phyloP scores from a whole-genome alignment of 2,888 invertebrate genomes.

The Rhagonycha lutea region DNA sequence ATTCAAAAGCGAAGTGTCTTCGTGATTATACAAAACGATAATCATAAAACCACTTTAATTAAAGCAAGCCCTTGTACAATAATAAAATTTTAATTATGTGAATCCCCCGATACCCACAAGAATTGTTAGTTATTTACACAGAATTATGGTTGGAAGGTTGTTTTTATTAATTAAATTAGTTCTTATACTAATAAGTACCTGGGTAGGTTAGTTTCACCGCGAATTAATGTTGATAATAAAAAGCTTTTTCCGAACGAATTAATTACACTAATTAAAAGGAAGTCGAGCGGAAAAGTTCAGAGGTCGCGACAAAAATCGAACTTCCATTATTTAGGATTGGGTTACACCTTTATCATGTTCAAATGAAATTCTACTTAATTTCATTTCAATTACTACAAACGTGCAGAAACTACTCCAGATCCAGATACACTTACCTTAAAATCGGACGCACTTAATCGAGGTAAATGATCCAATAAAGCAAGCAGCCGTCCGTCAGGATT shows the following conservation, averaged over 20 bases:
- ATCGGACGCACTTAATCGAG: background rate
- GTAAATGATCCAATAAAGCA: background rate
- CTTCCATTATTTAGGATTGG: slow-evolving; percentile 1
- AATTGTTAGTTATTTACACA: background rate
- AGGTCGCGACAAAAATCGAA: slow-evolving; percentile 13
- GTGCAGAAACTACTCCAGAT: background rate
- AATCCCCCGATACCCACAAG: background rate
- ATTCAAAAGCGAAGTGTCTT: background rate
- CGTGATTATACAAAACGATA: background rate
- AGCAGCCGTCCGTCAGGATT: background rate
- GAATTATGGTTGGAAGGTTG: background rate
- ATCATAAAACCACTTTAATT: background rate
- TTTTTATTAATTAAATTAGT: background rate
- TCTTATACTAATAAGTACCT: background rate
- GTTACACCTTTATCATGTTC: background rate
- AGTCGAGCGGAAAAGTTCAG: slow-evolving; percentile 10
- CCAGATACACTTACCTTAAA: background rate
- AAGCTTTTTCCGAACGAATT: background rate
- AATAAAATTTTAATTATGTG: background rate
- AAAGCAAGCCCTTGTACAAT: background rate
- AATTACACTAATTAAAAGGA: slow-evolving; percentile 15
- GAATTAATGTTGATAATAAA: slow-evolving; percentile 7
- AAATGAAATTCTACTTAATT: background rate
- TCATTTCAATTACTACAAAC: background rate
- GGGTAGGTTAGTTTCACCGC: slow-evolving; percentile 3